Evolutionary conservation across 2,113 vertebrate species (phyloP).

Genomic region (Morone chrysops): DNA sequence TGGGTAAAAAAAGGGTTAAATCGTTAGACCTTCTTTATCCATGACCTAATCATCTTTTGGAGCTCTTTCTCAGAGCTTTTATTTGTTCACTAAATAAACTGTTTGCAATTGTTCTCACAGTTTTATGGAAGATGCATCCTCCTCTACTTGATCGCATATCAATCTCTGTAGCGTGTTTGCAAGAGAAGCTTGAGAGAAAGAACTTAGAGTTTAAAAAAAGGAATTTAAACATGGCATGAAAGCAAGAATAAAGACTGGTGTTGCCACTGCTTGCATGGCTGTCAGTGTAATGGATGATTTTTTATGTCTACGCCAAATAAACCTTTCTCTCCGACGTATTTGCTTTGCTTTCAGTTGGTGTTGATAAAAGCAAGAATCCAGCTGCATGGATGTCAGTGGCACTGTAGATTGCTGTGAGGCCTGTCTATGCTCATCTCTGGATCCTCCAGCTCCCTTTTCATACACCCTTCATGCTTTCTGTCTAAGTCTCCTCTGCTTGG

Average conservation of each 20-base stretch:
- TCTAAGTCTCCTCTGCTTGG: constrained; percentile 50
- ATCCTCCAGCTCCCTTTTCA: constrained; percentile 56
- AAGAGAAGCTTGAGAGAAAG: constrained; percentile 26
- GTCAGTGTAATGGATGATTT: constrained; percentile 69
- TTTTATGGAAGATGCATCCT: constrained; percentile 46
- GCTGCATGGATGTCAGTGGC: constrained; percentile 49
- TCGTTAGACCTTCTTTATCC: constrained; percentile 20
- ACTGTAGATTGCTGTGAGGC: constrained; percentile 40
- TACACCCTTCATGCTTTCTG: constrained; percentile 51
- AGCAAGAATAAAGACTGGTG: constrained; percentile 40
- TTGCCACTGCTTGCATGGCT: constrained; percentile 65
- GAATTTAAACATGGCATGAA: constrained; percentile 43
- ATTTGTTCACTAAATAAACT: constrained; percentile 59
- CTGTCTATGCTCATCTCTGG: constrained; percentile 64
- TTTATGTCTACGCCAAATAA: constrained; percentile 64
- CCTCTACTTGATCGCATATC: constrained; percentile 43
- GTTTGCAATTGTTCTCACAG: constrained; percentile 50
- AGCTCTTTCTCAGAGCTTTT: constrained; percentile 40
- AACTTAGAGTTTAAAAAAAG: constrained; percentile 4
- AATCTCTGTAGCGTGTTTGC: constrained; percentile 43
- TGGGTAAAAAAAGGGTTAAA: constrained; percentile 14
- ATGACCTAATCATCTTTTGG: constrained; percentile 35
- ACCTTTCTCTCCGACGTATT: constrained; percentile 55
- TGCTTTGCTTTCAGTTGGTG: constrained; percentile 63
- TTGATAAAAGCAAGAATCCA: constrained; percentile 65